phyloP scores from a whole-genome alignment of 1,140 invertebrate species.

The Dreissena polymorpha region DNA sequence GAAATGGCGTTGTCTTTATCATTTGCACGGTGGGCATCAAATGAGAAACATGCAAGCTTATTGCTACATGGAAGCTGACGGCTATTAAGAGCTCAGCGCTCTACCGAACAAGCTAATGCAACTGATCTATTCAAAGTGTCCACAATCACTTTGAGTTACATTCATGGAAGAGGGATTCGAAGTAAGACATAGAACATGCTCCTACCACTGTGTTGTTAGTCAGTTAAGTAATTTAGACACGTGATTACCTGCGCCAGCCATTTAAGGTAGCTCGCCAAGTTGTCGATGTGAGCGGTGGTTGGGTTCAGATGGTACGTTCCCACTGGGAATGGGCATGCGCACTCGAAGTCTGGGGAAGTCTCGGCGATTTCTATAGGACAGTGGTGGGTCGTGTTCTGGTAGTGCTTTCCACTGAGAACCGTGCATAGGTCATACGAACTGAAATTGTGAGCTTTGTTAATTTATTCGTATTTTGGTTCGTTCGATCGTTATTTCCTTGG shows the following conservation, averaged over 20 bases:
- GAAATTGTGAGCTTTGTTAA: neutral
- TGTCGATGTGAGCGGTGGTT: neutral
- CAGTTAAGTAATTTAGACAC: neutral
- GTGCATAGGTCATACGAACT: conserved; percentile 31
- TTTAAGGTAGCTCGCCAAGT: neutral
- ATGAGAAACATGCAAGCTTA: too few relatives aligned
- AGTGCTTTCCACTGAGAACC: conserved; percentile 12
- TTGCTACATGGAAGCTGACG: too few relatives aligned
- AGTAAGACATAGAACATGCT: neutral
- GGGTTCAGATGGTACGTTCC: conserved; percentile 39
- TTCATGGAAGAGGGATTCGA: neutral
- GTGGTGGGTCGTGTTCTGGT: conserved; percentile 13
- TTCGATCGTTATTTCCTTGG: too few relatives aligned
- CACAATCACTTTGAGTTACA: neutral
- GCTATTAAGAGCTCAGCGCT: too few relatives aligned
- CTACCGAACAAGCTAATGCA: neutral
- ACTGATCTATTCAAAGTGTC: neutral
- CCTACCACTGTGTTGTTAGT: neutral
- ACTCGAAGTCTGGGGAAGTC: conserved; percentile 16
- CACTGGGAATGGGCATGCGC: conserved; percentile 32
- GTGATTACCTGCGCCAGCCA: conserved; percentile 20
- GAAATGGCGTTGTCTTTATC: too few relatives aligned
- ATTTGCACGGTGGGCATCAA: too few relatives aligned
- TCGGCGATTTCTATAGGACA: conserved; percentile 15
- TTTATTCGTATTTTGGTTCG: neutral